Conservation (phyloP, 2,113 vertebrate species). For the Pao palembangensis region DNA sequence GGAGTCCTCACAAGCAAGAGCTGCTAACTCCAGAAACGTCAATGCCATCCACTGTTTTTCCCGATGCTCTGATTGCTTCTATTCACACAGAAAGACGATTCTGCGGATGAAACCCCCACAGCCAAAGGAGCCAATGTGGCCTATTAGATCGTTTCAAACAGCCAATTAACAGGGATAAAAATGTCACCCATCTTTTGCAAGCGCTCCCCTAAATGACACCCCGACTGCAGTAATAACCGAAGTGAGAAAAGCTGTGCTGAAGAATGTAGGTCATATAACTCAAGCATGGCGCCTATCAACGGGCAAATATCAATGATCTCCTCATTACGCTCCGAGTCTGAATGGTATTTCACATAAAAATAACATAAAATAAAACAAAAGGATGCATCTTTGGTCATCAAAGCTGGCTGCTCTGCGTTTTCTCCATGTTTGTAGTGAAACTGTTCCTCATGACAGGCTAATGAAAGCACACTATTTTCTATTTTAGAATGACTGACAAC, state of each 20-base stretch:
- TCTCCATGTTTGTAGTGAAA: no score
- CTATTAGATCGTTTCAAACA: constrained; percentile 43
- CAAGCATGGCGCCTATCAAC: no score
- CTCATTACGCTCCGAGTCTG: no score
- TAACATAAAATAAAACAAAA: no score
- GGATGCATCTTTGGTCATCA: no score
- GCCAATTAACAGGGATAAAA: constrained; percentile 36
- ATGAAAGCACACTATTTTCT: constrained; percentile 6
- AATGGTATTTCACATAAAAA: no score
- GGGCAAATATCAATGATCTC: no score
- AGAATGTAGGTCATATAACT: no score
- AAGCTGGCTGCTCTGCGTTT: no score
- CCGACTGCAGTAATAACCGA: constrained; percentile 18
- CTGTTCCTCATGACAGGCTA: neutral
- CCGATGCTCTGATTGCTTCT: constrained; percentile 51
- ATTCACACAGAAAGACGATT: constrained; percentile 49
- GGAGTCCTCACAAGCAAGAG: constrained; percentile 13
- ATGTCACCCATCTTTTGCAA: constrained; percentile 30
- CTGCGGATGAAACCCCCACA: constrained; percentile 43
- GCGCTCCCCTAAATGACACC: constrained; percentile 14
- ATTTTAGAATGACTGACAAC: constrained; percentile 17
- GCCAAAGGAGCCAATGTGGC: constrained; percentile 29
- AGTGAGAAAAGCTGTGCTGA: no score
- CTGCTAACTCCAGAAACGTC: constrained; percentile 37
- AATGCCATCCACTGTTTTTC: constrained; percentile 26